Conservation (phyloP, 1,140 invertebrate genomes). For the Ceratina calcarata region DNA sequence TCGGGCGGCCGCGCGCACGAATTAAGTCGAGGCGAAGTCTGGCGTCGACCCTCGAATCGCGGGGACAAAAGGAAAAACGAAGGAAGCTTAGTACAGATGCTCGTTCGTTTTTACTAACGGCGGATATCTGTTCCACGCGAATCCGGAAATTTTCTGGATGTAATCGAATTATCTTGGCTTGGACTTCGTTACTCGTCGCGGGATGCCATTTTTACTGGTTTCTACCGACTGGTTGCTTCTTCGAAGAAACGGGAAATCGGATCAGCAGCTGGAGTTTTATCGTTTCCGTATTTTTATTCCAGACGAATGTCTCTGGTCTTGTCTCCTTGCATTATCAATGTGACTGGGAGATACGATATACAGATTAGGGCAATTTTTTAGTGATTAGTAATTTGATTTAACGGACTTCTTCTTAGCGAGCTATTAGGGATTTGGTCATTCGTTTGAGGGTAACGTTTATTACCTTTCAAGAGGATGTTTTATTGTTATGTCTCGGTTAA, state of each 20-base stretch:
- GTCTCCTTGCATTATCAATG: no score
- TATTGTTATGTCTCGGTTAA: background rate
- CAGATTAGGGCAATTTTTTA: no score
- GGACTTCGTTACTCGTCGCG: conserved; percentile 37
- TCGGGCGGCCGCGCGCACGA: conserved; percentile 42
- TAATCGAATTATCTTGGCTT: conserved; percentile 49
- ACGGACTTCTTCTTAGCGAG: no score
- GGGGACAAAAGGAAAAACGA: conserved; percentile 28
- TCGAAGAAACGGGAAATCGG: conserved; percentile 20
- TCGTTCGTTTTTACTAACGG: conserved; percentile 49
- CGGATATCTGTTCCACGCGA: background rate
- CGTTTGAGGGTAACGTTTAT: no score
- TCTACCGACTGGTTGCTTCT: conserved; percentile 6
- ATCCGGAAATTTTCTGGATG: conserved; percentile 45
- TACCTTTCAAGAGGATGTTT: no score
- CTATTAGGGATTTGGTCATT: no score
- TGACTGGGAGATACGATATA: no score
- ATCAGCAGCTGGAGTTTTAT: conserved; percentile 14
- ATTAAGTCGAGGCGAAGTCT: conserved; percentile 32
- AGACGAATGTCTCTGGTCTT: no score
- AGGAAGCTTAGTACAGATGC: conserved; percentile 20
- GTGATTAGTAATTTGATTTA: no score
- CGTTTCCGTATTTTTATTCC: background rate
- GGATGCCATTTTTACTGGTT: conserved; percentile 24
- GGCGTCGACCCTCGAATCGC: conserved; percentile 2